phyloP scores from a whole-genome alignment of 1,140 invertebrate genomes.

The Eulimnadia texana region DNA sequence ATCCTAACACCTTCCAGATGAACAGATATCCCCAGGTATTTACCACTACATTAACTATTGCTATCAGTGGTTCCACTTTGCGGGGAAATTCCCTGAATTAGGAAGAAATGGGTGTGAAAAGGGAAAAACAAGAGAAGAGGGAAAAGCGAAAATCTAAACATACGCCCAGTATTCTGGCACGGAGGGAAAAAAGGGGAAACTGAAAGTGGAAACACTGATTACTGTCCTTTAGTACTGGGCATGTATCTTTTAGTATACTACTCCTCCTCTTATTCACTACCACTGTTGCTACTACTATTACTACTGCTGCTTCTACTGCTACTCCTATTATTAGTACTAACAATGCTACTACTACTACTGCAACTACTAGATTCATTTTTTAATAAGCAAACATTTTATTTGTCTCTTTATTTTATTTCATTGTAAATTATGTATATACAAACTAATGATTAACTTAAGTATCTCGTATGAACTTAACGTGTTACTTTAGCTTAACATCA shows the following conservation, averaged over 20 bases:
- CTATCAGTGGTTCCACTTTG: neutral
- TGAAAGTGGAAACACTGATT: too few species aligned
- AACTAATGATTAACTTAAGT: too few species aligned
- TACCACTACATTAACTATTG: neutral
- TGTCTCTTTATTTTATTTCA: neutral
- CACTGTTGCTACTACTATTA: conserved; percentile 19
- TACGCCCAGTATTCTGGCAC: too few species aligned
- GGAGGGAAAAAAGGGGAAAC: too few species aligned
- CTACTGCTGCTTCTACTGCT: neutral
- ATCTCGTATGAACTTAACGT: too few species aligned
- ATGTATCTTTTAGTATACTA: too few species aligned
- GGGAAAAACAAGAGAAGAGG: neutral
- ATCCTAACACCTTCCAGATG: conserved; percentile 66
- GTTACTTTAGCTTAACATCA: too few species aligned
- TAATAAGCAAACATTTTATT: neutral
- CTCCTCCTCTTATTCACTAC: neutral
- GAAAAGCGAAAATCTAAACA: neutral
- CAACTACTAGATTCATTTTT: neutral
- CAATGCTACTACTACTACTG: neutral
- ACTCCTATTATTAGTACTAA: neutral
- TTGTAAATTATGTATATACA: too few species aligned
- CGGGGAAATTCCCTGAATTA: too few species aligned
- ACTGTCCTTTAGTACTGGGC: too few species aligned
- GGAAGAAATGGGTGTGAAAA: too few species aligned
- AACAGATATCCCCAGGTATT: conserved; percentile 84